Percentiles rank a stretch among this genome's conserved stretches.
These are phyloP conservation scores for Archips crataeganus DNA, from an alignment of 2,888 invertebrate species.

Conservation along the genomic window DNA sequence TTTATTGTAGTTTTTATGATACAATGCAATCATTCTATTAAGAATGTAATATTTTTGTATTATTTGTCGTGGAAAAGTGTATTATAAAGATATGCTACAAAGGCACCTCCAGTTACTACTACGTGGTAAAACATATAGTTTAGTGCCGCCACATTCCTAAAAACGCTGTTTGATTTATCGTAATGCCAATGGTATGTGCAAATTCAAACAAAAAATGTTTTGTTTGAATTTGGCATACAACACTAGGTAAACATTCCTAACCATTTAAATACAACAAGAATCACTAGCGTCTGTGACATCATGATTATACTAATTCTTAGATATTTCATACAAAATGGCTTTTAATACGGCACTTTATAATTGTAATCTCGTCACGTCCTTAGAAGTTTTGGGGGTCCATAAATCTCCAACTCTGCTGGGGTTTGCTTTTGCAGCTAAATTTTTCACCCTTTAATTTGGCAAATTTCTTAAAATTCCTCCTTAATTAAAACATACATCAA, in stretches of 20 bases:
- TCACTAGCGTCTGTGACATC: background rate
- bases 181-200: background rate
- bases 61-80: too few species aligned
- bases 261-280: background rate
- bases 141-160: background rate
- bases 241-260: background rate
- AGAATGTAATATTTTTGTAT: too few species aligned
- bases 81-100: background rate
- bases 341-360: conserved; percentile 9
- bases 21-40: too few species aligned
- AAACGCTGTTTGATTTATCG: conserved; percentile 1
- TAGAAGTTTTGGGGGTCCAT: conserved; percentile 11
- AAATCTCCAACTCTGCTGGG: conserved; percentile 11
- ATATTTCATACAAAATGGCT: background rate
- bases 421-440: conserved; percentile 7
- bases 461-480: conserved; percentile 7
- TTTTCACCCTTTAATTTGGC: conserved; percentile 12
- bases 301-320: background rate
- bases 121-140: background rate
- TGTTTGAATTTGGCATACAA: background rate
- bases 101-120: too few species aligned
- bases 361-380: conserved; percentile 27
- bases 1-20: too few species aligned
- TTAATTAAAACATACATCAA: conserved; percentile 20
- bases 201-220: background rate